phyloP scores from a whole-genome alignment of 2,888 invertebrate genomes.

The Cremastinae sp. region DNA sequence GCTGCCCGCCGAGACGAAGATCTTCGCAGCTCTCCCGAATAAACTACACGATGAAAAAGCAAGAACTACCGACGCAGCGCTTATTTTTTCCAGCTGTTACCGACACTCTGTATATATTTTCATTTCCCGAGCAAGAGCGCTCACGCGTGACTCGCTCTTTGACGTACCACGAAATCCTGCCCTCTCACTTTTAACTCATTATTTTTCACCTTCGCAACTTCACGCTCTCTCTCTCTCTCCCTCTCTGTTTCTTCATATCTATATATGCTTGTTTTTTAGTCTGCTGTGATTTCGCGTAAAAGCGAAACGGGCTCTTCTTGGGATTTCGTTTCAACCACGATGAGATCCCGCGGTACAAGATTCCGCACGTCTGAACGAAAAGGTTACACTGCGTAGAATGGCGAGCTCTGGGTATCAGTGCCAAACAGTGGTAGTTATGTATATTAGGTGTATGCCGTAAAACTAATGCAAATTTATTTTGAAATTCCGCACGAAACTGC shows the following conservation, averaged over 20 bases:
- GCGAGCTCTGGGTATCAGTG: conserved; percentile 71
- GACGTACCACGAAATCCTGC: conserved; percentile 55
- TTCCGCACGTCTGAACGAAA: not conserved
- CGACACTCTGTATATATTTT: conserved; percentile 66
- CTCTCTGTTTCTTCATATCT: conserved; percentile 29
- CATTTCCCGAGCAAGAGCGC: conserved; percentile 57
- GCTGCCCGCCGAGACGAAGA: conserved; percentile 34
- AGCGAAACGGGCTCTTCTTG: not conserved
- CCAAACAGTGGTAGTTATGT: conserved; percentile 78
- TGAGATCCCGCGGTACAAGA: conserved; percentile 25
- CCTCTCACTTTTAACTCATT: not conserved
- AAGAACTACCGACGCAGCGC: conserved; percentile 67
- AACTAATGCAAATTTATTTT: conserved; percentile 79
- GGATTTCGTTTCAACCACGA: not conserved
- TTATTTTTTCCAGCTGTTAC: conserved; percentile 63
- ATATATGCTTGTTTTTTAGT: no score
- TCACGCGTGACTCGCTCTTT: conserved; percentile 43
- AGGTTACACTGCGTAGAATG: conserved; percentile 7
- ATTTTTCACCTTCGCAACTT: no score
- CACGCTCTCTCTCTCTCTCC: not conserved
- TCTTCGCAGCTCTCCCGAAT: conserved; percentile 47
- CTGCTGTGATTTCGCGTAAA: conserved; percentile 29
- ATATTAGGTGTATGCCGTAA: conserved; percentile 76
- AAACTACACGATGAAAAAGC: conserved; percentile 54
- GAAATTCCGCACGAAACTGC: conserved; percentile 71